Conservation (phyloP, 2,797 vertebrate genomes). For the Brotogeris chrysoptera region DNA sequence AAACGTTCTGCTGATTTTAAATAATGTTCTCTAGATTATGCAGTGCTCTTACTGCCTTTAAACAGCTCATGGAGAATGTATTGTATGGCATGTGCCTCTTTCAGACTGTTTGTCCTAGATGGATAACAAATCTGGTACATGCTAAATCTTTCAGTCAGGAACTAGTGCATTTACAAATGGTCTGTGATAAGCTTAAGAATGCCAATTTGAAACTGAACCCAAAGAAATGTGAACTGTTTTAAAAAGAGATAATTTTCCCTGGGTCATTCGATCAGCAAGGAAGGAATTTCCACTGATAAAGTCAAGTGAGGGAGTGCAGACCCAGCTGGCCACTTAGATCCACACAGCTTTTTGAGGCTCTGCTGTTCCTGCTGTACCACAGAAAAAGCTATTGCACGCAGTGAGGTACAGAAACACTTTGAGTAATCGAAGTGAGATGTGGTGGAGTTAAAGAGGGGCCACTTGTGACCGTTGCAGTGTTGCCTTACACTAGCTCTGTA, state of each 20-base stretch:
- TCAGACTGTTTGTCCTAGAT: conserved; percentile 51
- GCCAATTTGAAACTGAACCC: conserved; percentile 63
- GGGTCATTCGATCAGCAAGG: conserved; percentile 46
- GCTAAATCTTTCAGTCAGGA: conserved; percentile 64
- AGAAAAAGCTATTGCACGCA: background rate
- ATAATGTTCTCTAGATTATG: conserved; percentile 33
- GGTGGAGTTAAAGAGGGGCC: conserved; percentile 22
- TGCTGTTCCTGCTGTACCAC: background rate
- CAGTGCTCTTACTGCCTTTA: conserved; percentile 13
- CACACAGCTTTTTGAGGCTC: conserved; percentile 4
- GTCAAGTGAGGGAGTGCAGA: conserved; percentile 52
- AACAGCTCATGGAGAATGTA: conserved; percentile 51
- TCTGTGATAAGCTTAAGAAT: conserved; percentile 65
- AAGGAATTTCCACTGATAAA: conserved; percentile 72
- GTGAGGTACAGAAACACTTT: background rate
- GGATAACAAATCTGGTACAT: conserved; percentile 65
- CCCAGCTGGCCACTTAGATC: conserved; percentile 34
- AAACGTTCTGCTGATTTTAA: conserved; percentile 44
- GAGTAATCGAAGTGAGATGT: background rate
- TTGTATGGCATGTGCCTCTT: conserved; percentile 34
- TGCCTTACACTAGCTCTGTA: conserved; percentile 23
- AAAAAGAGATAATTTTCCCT: conserved; percentile 71
- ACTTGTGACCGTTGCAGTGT: background rate
- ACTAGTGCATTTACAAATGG: conserved; percentile 62
- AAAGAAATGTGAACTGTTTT: conserved; percentile 73